Evolutionary conservation across 2,113 vertebrate genomes (phyloP), one percentile per base, ranked within the genome.

Genomic region (Thunnus maccoyii): DNA sequence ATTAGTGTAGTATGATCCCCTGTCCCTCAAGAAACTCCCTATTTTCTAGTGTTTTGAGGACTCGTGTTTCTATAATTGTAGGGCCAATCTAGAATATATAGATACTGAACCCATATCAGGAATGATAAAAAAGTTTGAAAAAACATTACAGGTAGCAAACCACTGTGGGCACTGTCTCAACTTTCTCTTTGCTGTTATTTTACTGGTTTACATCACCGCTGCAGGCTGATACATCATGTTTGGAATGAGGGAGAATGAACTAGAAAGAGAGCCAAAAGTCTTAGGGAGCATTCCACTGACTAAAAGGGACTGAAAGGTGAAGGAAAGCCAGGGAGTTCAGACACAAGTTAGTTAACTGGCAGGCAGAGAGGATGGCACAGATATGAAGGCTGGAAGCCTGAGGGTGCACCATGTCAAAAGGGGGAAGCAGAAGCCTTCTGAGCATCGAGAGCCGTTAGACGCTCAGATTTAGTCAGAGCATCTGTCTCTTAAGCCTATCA

Each of bases 261-360:
- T 30, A 71, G 73, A 46, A 32, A 86, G 76, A 44, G 12, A 65
- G 9, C 52, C 52, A 55, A 55, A 55, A 22, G n/a, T 10, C 52
- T 12, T 20, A 16, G 52, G 22, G 9, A 22, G 52, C n/a, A 55
- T 22, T 20, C 6, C 36, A 41, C 8, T 41, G 74, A 84, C 82
- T 74, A 55, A 6, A 12, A 78, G 76, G 68, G 76, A 76, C 63
- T 69, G 67, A 56, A 54, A 86, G 82, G 89, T 84, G 81, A 88
- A 79, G 51, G 30, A 63, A 75, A 75, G 86, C 80, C 80, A 76
- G 63, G 52, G 73, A 85, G 81, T 87, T 89, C 78, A 88, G 84
- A 90, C 64, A 41, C 88, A 87, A 91, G 90, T 90, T 83, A 81
- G 86, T 83, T 90, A 87, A 86, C 89, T 87, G 75, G 86, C 90